Conservation (phyloP, 2,888 invertebrate species). For the Megalurothrips usitatus region DNA sequence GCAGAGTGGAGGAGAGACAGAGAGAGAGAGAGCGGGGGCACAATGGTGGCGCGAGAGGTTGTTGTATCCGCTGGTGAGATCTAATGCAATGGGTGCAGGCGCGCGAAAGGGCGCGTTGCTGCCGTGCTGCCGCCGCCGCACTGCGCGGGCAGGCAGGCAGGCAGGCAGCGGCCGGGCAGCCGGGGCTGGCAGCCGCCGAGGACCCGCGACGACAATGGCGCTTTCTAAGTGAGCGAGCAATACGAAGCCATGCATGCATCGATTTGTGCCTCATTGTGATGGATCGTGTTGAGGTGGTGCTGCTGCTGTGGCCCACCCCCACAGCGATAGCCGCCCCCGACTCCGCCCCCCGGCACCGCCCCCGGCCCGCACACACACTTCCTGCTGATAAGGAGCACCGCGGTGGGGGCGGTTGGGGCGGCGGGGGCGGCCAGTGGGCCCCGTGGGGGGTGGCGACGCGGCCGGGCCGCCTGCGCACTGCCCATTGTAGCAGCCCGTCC, state of each 20-base stretch:
- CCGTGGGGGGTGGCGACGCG: not conserved
- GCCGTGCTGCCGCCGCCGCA: not conserved
- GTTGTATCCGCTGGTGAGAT: not conserved
- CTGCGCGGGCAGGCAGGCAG: not conserved
- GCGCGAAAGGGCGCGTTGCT: not conserved
- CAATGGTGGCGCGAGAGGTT: too few relatives aligned
- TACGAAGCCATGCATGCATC: constrained; percentile 13
- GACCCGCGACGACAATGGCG: constrained; percentile 7
- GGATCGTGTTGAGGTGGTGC: not conserved
- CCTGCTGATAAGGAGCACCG: not conserved
- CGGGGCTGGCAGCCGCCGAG: not conserved
- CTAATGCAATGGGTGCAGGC: not conserved
- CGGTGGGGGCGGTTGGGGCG: too few relatives aligned
- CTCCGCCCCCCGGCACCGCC: too few relatives aligned
- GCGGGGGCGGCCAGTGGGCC: too few relatives aligned
- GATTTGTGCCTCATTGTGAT: constrained; percentile 20
- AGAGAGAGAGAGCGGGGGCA: not conserved
- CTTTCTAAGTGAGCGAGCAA: constrained; percentile 16
- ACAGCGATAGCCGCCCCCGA: too few relatives aligned
- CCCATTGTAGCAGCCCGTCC: not conserved
- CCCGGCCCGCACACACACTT: not conserved
- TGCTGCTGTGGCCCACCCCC: too few relatives aligned
- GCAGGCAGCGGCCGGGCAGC: not conserved
- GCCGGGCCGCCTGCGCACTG: not conserved
- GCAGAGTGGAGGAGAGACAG: not conserved